Conservation (phyloP, 2,888 invertebrate species). For the Theodoxus fluviatilis region DNA sequence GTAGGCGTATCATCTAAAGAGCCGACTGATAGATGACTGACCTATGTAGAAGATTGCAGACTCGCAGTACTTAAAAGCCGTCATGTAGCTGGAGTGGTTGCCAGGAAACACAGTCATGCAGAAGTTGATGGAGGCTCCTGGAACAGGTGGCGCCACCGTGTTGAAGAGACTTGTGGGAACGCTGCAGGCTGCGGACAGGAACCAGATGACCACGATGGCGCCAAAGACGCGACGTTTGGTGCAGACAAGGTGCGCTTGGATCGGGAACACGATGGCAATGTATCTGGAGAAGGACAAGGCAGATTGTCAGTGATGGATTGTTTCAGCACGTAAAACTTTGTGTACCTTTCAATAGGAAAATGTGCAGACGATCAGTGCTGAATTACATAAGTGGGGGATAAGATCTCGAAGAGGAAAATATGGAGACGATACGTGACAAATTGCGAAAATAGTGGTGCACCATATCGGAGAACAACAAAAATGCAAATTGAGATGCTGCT, state of each 20-base stretch:
- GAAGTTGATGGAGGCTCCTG: slow-evolving; percentile 40
- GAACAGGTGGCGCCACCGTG: slow-evolving; percentile 41
- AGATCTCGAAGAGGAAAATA: too few species aligned
- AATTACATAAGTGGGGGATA: too few species aligned
- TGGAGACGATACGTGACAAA: too few species aligned
- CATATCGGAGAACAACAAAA: too few species aligned
- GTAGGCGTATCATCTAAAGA: too few species aligned
- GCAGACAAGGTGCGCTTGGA: slow-evolving; percentile 65
- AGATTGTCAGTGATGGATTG: too few species aligned
- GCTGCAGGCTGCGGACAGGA: slow-evolving; percentile 52
- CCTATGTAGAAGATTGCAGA: slow-evolving; percentile 62
- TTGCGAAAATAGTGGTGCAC: too few species aligned
- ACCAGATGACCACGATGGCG: slow-evolving; percentile 62
- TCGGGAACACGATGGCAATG: slow-evolving; percentile 66
- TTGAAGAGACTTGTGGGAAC: slow-evolving; percentile 62
- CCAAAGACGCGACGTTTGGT: slow-evolving; percentile 56
- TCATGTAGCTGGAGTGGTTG: slow-evolving; percentile 37
- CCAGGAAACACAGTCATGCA: slow-evolving; percentile 58
- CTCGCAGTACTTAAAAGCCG: slow-evolving; percentile 61
- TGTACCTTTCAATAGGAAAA: too few species aligned
- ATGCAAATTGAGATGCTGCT: too few species aligned
- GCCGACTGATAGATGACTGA: too few species aligned
- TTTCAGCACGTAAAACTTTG: too few species aligned
- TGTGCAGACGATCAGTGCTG: too few species aligned
- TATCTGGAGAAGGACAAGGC: slow-evolving; percentile 55